Evolutionary conservation across 2,113 vertebrate genomes (phyloP), one percentile per base, ranked within the genome.

Genomic region (Syrmaticus mikado): DNA sequence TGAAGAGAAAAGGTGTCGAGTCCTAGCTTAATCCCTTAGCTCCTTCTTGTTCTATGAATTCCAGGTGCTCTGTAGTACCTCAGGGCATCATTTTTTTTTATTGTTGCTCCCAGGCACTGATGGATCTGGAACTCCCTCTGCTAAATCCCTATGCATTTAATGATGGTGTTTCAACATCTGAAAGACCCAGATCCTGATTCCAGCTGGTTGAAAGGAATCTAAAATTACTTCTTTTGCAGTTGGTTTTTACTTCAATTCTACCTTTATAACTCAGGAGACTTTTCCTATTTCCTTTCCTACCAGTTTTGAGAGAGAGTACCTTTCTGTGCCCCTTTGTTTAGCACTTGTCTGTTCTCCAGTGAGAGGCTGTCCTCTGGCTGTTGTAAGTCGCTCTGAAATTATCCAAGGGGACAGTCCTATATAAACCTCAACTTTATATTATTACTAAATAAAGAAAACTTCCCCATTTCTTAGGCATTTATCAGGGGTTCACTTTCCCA

Each of bases 221-320:
- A 28, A 82, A 34, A 17, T 93, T 85, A n/a, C 17, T 85, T 91
- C 86, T 40, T 85, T 28, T 57, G 43, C 38, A 86, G 38, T 28
- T 85, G 68, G n/a, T 90, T 91, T 65, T 92, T 55, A 50, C 0
- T 0, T 89, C 21, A 4, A 1, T 85, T 86, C 57, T 82, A n/a
- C 50, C 91, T 83, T 92, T 88, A 30, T 66, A 83, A 92, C 94
- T 96, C 93, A 94, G 95, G 95, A 92, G 57, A 83, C 32, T 91
- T 92, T 82, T 76, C 86, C 84, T 85, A 53, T 25, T 92, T 85
- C 71, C 58, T 82, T 81, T 57, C 75, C 52, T 79, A 30, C 36
- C 2, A 1, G 11, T 80, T 61, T 64, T 28, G 40, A 74, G 71
- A 36, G n/a, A 61, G 43, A 84, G 85, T 52, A 55, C 38, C 53